Conservation (phyloP, 1,140 invertebrate species). For the Aricia agestis region DNA sequence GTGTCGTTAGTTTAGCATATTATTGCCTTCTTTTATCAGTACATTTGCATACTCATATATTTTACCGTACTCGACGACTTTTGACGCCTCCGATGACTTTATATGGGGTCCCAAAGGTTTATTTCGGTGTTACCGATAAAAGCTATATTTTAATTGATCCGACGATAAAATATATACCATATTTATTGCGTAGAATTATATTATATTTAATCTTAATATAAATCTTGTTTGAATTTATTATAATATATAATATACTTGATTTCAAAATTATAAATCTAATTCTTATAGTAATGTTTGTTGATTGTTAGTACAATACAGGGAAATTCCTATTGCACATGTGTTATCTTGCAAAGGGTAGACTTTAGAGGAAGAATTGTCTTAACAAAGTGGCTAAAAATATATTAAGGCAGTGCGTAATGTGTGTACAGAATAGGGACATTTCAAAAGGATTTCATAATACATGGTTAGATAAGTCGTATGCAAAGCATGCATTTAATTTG, state of each 20-base stretch:
- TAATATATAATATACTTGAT: too few relatives aligned
- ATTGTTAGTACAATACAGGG: too few relatives aligned
- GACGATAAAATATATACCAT: not conserved
- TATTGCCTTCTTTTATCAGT: slow-evolving; percentile 53
- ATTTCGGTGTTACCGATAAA: slow-evolving; percentile 40
- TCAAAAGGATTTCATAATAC: not conserved
- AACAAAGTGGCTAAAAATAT: too few relatives aligned
- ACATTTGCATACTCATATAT: slow-evolving; percentile 56
- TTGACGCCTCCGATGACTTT: slow-evolving; percentile 54
- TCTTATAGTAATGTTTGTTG: too few relatives aligned
- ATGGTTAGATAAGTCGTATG: not conserved
- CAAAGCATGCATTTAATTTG: slow-evolving; percentile 2
- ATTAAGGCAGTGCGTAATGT: not conserved
- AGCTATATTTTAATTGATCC: slow-evolving; percentile 34
- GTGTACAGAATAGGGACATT: not conserved
- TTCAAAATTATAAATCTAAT: too few relatives aligned
- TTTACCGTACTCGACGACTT: slow-evolving; percentile 43
- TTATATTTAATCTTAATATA: not conserved
- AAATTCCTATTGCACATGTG: too few relatives aligned
- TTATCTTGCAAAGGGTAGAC: too few relatives aligned
- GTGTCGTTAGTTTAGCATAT: slow-evolving; percentile 47
- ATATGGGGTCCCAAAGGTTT: slow-evolving; percentile 45
- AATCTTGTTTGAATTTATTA: too few relatives aligned
- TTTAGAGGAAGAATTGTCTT: too few relatives aligned
- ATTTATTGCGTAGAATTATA: not conserved